phyloP scores from a whole-genome alignment of 2,113 vertebrate species.

The Myrmecobius fasciatus region DNA sequence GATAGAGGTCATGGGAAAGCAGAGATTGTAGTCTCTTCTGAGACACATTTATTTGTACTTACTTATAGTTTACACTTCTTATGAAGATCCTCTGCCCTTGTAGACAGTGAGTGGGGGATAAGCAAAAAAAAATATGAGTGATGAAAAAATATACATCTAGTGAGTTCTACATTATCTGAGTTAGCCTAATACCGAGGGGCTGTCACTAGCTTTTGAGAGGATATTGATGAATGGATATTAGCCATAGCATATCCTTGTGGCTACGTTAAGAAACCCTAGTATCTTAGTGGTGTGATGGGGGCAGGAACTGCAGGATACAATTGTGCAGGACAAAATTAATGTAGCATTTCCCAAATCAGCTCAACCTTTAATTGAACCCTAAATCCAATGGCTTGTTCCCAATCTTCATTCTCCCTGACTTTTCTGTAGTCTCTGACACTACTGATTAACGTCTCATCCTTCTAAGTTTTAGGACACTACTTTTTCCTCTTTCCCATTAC shows the following conservation, averaged over 20 bases:
- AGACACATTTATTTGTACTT: not conserved
- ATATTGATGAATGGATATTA: not conserved
- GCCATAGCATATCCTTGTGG: not conserved
- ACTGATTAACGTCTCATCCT: not conserved
- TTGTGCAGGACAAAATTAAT: not conserved
- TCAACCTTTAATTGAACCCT: not conserved
- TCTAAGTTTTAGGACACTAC: not conserved
- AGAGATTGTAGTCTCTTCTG: not conserved
- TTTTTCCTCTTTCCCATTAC: not conserved
- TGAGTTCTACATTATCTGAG: not conserved
- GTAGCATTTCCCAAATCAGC: not conserved
- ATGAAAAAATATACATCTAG: not conserved
- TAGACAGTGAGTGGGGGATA: not conserved
- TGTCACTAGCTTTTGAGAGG: not conserved
- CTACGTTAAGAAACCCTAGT: not conserved
- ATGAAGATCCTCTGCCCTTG: not conserved
- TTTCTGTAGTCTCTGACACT: not conserved
- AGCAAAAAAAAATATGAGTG: not conserved
- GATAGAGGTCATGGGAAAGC: not conserved
- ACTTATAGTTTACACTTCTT: not conserved
- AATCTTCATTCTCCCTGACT: not conserved
- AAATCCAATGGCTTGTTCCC: not conserved
- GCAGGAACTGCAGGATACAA: not conserved
- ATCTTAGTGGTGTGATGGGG: not conserved
- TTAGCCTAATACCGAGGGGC: not conserved